Conservation (phyloP, 2,113 vertebrate genomes). For the Castor canadensis region DNA sequence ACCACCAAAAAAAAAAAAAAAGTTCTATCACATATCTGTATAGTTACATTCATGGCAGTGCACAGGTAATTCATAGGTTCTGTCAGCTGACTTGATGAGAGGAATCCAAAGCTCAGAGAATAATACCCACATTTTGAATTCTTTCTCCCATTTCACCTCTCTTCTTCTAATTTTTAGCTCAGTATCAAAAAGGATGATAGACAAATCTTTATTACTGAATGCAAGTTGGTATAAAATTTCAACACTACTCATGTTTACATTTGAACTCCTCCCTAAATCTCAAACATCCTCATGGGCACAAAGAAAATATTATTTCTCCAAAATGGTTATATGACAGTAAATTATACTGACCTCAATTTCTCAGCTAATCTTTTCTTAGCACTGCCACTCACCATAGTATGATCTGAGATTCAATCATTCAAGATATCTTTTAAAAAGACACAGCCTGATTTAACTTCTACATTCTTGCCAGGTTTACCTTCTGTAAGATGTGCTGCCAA, state of each 20-base stretch:
- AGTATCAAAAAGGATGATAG: not conserved
- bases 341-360: slow-evolving; percentile 23
- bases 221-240: not conserved
- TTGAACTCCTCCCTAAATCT: not conserved
- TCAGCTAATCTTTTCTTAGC: slow-evolving; percentile 12
- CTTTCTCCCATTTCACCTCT: slow-evolving; percentile 2
- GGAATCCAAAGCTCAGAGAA: slow-evolving; percentile 11
- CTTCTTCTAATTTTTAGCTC: not conserved
- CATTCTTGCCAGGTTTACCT: not conserved
- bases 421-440: not conserved
- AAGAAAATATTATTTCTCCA: not conserved
- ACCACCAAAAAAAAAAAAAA: no score
- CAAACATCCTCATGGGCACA: not conserved
- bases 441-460: not conserved
- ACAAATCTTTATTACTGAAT: slow-evolving; percentile 23
- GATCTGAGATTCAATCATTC: slow-evolving; percentile 17
- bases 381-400: not conserved
- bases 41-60: not conserved
- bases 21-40: not conserved
- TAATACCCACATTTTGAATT: not conserved
- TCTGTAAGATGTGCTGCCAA: not conserved
- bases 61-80: not conserved
- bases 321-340: not conserved
- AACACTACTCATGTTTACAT: slow-evolving; percentile 24
- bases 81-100: not conserved